Evolutionary conservation across 2,797 vertebrate genomes (phyloP), one percentile per base, ranked within the genome.

Genomic region (Lates japonicus): DNA sequence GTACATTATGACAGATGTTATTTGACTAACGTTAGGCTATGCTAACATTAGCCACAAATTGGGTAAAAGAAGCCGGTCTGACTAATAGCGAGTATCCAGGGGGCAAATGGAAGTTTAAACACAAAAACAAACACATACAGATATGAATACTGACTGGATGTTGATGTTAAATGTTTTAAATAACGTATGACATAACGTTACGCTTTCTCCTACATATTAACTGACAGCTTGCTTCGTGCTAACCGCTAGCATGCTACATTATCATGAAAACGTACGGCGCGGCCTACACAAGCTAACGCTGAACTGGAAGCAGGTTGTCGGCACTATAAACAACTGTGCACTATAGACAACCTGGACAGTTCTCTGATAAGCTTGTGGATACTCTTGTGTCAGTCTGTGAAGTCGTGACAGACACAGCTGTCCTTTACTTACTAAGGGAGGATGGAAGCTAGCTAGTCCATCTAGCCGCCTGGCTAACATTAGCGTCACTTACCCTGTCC

Each of bases 401-500:
- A 65, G 33, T 39, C 25, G 25, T 51, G 29, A 80, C 10, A 51
- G 57, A 66, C 55, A 57, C 20, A n/a, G 2, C 3, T 65, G 70
- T 11, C 54, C 44, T 90, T 85, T 83, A 87, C 89, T 88, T 72
- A 51, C 46, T 70, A 58, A 67, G 55, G 41, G 75, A 82, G 60
- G 76, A 48, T 67, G 29, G 31, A 67, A 55, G 74, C 70, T 80
- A 69, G 82, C 79, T 84, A 89, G 77, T 81, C 49, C 55, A 58
- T 48, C 44, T 92, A 91, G 83, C 92, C 71, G 39, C 46, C 66
- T 17, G 75, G 89, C 89, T 92, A 92, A 75, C 86, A 80, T 71
- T 92, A 93, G 86, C 90, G 86, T 90, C 93, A 96, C 96, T 96
- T 93, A 96, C 96, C 95, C 95, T 93, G 94, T 94, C 92, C 95